These are phyloP conservation scores for Plutella xylostella DNA, from an alignment of 2,888 invertebrate species.

Conservation along the genomic window DNA sequence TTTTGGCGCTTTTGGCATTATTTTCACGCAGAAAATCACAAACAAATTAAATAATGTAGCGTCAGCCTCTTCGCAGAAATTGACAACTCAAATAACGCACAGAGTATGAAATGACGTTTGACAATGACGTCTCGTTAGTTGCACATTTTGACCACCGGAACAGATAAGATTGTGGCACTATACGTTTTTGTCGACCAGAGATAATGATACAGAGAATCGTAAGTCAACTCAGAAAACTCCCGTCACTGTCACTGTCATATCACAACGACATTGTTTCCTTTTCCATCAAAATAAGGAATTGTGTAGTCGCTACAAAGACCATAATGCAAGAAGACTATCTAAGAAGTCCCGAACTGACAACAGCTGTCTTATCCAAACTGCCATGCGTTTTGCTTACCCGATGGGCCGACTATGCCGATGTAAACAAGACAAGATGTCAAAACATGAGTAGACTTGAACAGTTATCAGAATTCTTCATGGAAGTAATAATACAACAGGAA, in stretches of 20 bases:
- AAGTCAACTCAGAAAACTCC: slow-evolving; percentile 18
- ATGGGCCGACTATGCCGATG: slow-evolving; percentile 23
- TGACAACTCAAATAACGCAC: too few relatives aligned
- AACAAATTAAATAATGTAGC: too few relatives aligned
- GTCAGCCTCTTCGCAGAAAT: too few relatives aligned
- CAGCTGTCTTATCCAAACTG: not conserved
- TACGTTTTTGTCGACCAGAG: slow-evolving; percentile 21
- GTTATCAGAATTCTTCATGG: too few relatives aligned
- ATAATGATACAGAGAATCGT: slow-evolving; percentile 15
- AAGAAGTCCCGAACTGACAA: not conserved
- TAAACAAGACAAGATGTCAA: slow-evolving; percentile 14
- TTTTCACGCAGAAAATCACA: too few relatives aligned
- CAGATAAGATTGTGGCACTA: too few relatives aligned
- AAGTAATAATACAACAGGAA: too few relatives aligned
- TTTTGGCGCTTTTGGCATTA: too few relatives aligned
- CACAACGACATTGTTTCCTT: slow-evolving; percentile 19
- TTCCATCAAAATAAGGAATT: slow-evolving; percentile 19
- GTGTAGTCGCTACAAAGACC: slow-evolving; percentile 16
- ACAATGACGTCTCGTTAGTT: too few relatives aligned
- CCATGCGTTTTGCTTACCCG: slow-evolving; percentile 14
- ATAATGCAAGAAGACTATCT: slow-evolving; percentile 1
- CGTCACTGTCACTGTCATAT: slow-evolving; percentile 14
- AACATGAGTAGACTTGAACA: slow-evolving; percentile 19
- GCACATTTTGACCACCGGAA: too few relatives aligned
- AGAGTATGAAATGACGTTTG: too few relatives aligned